Evolutionary conservation across 2,888 invertebrate genomes (phyloP), one percentile per base, ranked within the genome.

Genomic region (Drosophila kuntzei): DNA sequence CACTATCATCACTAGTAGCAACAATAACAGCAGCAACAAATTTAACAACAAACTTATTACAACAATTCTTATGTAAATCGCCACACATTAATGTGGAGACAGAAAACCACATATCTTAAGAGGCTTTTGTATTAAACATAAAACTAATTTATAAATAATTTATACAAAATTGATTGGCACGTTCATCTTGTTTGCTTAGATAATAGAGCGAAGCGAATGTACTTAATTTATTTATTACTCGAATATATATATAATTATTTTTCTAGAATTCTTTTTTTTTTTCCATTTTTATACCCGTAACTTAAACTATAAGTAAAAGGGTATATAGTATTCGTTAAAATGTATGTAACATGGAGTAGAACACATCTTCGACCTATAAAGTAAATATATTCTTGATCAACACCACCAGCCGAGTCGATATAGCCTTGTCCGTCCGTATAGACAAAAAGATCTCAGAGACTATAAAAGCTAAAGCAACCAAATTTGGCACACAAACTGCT

Each of bases 121-220:
- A 90, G 90, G 90, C 90, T 90, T 87, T 83, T 88, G 82, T 79
- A 89, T 82, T 82, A 76, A 85, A 76, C 70, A 62, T 66, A 51
- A 76, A 80, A 80, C 51, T 76, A 73, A 75, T 73, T 55, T 44
- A 60, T 66, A 61, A 62, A 68, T 71, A 70, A 67, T 68, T 66
- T 71, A 78, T 58, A 70, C 20, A 53, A 53, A 55, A 67, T 80
- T 68, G 71, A 49, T 79, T 72, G 62, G 70, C 70, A 54, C 53
- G 55, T 55, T 55, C 54, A 53, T 58, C 73, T 71, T 50, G 53
- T 58, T 79, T 77, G 72, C 71, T 86, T 70, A 58, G 57, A 29
- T 22, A n/a, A 20, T n/a, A 43, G 32, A 66, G 36, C 49, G 37
- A 50, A 66, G 41, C 51, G 44, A 71, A 59, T 71, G 64, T 71